phyloP scores from a whole-genome alignment of 2,888 invertebrate species.

The Digitonthophagus gazella region DNA sequence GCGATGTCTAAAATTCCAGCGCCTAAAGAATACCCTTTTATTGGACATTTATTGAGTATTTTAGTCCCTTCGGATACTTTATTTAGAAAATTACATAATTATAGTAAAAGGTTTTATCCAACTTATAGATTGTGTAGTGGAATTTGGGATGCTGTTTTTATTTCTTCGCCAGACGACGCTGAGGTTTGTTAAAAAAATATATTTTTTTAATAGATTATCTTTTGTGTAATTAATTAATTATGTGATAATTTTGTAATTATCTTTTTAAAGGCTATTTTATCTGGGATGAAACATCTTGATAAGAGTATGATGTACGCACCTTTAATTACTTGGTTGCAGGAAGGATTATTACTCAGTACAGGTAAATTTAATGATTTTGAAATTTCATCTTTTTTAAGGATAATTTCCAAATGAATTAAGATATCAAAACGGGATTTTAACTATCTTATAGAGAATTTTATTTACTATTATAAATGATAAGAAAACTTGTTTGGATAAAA shows the following conservation, averaged over 20 bases:
- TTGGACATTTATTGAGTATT: slow-evolving; percentile 31
- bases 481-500: too few relatives aligned
- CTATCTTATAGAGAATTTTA: too few relatives aligned
- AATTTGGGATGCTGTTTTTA: slow-evolving; percentile 35
- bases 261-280: slow-evolving; percentile 47
- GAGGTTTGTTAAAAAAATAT: slow-evolving; percentile 49
- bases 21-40: slow-evolving; percentile 27
- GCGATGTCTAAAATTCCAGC: slow-evolving; percentile 30
- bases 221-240: background rate
- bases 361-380: too few relatives aligned
- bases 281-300: slow-evolving; percentile 40
- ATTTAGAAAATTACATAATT: slow-evolving; percentile 23
- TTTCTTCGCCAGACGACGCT: slow-evolving; percentile 54
- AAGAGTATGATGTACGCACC: slow-evolving; percentile 43
- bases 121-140: slow-evolving; percentile 12
- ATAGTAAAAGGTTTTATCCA: slow-evolving; percentile 24
- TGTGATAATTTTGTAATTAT: slow-evolving; percentile 6
- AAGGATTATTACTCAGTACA: slow-evolving; percentile 47
- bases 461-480: too few relatives aligned
- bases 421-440: too few relatives aligned
- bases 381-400: too few relatives aligned
- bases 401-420: too few relatives aligned
- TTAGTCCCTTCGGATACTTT: slow-evolving; percentile 25
- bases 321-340: slow-evolving; percentile 46
- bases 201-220: slow-evolving; percentile 4